Evolutionary conservation across 2,797 vertebrate genomes (phyloP).

Genomic region (Cryptoblepharus egeriae): DNA sequence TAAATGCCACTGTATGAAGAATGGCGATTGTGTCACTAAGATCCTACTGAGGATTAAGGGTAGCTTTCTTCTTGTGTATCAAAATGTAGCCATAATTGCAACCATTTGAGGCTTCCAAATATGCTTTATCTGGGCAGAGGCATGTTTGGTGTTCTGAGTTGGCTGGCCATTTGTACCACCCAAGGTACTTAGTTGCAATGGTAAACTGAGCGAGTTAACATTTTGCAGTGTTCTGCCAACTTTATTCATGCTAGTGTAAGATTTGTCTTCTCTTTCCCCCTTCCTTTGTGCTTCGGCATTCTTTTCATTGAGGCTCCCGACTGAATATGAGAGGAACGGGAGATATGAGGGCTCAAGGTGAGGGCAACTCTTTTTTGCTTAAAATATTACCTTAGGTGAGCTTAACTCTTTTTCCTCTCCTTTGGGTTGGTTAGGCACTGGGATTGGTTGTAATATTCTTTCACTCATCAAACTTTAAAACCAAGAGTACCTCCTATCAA

Average conservation of each 20-base stretch:
- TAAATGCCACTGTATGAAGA: not conserved
- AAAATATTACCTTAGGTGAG: constrained; percentile 66
- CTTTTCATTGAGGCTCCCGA: constrained; percentile 92
- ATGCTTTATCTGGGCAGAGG: constrained; percentile 23
- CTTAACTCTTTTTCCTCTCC: constrained; percentile 53
- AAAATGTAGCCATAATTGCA: not conserved
- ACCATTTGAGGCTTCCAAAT: constrained; percentile 15
- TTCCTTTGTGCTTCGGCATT: constrained; percentile 80
- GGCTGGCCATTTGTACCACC: constrained; percentile 53
- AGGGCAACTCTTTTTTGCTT: constrained; percentile 81
- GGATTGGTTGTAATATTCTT: constrained; percentile 54
- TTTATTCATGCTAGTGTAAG: constrained; percentile 72
- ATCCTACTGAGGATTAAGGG: not conserved
- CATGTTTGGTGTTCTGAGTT: constrained; percentile 19
- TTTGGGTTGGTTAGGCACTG: constrained; percentile 52
- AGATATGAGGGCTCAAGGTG: constrained; percentile 99
- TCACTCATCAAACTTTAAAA: constrained; percentile 58
- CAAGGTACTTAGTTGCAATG: constrained; percentile 29
- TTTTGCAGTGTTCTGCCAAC: constrained; percentile 57
- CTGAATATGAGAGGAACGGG: constrained; percentile 99
- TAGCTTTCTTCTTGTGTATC: not conserved
- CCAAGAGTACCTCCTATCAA: constrained; percentile 59
- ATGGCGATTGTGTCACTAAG: not conserved
- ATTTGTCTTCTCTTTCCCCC: constrained; percentile 83
- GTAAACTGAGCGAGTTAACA: constrained; percentile 60